A percentile compares a stretch with the other conserved stretches of the same genome.
Evolutionary conservation across 2,113 vertebrate genomes (phyloP).

Genomic region (Gasterosteus nipponicus): DNA sequence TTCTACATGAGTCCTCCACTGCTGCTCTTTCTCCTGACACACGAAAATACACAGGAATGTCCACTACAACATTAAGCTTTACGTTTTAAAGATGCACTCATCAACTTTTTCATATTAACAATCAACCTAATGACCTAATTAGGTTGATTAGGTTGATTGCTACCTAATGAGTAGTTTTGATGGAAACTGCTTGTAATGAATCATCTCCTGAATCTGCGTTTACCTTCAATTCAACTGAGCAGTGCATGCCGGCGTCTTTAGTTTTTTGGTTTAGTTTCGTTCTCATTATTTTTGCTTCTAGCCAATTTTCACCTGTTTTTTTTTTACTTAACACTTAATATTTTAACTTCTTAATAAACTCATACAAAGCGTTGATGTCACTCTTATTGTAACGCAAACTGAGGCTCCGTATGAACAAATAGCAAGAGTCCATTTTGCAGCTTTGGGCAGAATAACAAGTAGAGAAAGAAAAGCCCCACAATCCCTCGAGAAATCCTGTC

Average conservation of each 20-base stretch:
- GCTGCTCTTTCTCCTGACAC: conserved; percentile 74
- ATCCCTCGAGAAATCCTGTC: background rate
- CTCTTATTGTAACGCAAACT: background rate
- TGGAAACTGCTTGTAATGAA: background rate
- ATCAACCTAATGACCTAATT: too few species aligned
- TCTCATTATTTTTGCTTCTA: background rate
- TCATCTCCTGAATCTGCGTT: background rate
- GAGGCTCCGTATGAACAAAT: background rate
- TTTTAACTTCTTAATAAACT: background rate
- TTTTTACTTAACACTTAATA: too few species aligned
- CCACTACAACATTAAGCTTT: background rate
- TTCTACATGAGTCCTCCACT: conserved; percentile 72
- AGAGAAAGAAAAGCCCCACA: conserved; percentile 21
- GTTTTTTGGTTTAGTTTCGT: background rate
- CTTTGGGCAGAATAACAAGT: background rate
- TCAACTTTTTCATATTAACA: background rate
- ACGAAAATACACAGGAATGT: background rate
- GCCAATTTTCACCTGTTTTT: background rate
- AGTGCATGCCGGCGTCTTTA: background rate
- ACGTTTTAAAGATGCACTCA: background rate
- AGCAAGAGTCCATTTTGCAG: background rate
- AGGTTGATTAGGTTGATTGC: too few species aligned
- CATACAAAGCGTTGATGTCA: background rate
- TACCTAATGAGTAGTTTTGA: background rate
- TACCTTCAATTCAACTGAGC: background rate